phyloP scores from a whole-genome alignment of 35 echinoderm and acorn worm species.

The Holothuria glaberrima region DNA sequence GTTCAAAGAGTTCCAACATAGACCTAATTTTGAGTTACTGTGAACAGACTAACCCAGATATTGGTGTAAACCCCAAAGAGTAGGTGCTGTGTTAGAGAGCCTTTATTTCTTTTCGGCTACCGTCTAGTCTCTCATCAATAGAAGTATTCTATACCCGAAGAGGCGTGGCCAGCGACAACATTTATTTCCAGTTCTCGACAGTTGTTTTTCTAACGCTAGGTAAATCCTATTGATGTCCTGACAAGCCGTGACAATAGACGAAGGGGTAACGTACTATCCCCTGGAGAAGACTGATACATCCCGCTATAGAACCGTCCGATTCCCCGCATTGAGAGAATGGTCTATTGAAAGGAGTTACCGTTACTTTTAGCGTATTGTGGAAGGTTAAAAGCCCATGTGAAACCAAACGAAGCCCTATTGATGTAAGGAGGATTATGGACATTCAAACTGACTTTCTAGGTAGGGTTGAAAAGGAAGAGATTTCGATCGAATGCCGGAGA shows the following conservation, averaged over 20 bases:
- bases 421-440: slow-evolving; percentile 3
- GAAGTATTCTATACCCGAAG: too few relatives aligned
- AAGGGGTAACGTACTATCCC: slow-evolving; percentile 26
- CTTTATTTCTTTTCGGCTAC: too few relatives aligned
- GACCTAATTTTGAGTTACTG: too few relatives aligned
- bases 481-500: slow-evolving; percentile 31
- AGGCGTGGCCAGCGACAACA: too few relatives aligned
- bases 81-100: too few relatives aligned
- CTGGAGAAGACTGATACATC: not conserved
- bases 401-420: slow-evolving; percentile 35
- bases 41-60: too few relatives aligned
- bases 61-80: too few relatives aligned
- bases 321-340: too few relatives aligned
- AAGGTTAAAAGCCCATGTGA: slow-evolving; percentile 45
- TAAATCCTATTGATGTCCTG: slow-evolving; percentile 34
- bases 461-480: not conserved
- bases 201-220: slow-evolving; percentile 12
- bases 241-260: not conserved
- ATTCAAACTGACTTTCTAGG: slow-evolving; percentile 24
- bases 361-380: slow-evolving; percentile 24
- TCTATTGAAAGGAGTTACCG: not conserved
- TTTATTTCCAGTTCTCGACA: too few relatives aligned
- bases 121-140: too few relatives aligned
- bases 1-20: too few relatives aligned
- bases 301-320: not conserved